A percentile compares a stretch with the other conserved stretches of the same genome.
Evolutionary conservation across 2,113 vertebrate genomes (phyloP).

Genomic region (Ciconia boyciana): DNA sequence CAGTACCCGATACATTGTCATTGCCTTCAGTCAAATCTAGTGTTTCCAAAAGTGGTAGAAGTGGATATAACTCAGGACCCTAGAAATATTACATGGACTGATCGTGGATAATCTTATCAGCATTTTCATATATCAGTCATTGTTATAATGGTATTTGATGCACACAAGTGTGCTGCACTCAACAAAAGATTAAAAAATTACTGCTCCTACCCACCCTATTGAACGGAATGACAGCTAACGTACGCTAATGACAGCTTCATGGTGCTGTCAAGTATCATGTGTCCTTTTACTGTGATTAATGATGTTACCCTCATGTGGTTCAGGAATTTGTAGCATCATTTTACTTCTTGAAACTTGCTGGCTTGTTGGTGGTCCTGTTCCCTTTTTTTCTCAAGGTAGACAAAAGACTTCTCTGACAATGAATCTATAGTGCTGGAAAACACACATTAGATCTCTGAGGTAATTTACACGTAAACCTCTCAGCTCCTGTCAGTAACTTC

Average conservation of each 20-base stretch:
- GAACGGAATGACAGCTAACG: background rate
- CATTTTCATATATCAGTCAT: background rate
- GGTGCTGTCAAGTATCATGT: background rate
- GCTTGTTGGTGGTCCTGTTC: background rate
- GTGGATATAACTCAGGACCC: background rate
- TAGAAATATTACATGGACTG: background rate
- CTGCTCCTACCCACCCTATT: background rate
- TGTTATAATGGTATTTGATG: background rate
- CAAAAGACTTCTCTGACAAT: conserved; percentile 4
- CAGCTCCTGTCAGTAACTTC: conserved; percentile 35
- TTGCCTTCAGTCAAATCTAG: background rate
- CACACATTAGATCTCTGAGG: conserved; percentile 24
- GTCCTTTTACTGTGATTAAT: conserved; percentile 42
- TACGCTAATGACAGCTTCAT: background rate
- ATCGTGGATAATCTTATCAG: background rate
- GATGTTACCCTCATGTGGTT: conserved; percentile 6
- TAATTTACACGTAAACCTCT: conserved; percentile 61
- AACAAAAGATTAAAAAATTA: background rate
- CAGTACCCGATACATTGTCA: background rate
- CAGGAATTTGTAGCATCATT: conserved; percentile 46
- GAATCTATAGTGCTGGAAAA: conserved; percentile 25
- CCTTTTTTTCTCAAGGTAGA: conserved; percentile 12
- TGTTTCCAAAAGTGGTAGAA: background rate
- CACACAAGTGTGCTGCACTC: background rate
- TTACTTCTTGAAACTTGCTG: conserved; percentile 36